These are phyloP conservation scores for Rhipidura dahli DNA, from an alignment of 2,113 vertebrate species.

Conservation along the genomic window DNA sequence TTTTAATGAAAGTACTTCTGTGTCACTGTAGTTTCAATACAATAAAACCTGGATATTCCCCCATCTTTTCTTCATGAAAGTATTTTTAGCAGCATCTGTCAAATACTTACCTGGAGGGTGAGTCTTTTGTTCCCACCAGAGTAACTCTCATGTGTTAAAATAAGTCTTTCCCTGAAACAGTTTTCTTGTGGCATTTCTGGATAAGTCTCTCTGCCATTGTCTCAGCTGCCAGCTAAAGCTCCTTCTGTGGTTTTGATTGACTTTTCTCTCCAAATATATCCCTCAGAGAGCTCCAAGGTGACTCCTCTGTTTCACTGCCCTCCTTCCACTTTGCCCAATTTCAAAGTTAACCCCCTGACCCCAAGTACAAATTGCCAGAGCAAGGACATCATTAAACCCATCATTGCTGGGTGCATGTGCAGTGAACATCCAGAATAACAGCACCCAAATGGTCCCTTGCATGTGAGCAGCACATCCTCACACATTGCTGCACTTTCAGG, in stretches of 20 bases:
- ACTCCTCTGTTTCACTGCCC: neutral
- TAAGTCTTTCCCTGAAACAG: neutral
- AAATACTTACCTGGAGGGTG: neutral
- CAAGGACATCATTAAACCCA: constrained; percentile 25
- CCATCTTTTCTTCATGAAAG: neutral
- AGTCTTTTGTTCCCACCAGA: constrained; percentile 41
- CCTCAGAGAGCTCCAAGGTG: neutral
- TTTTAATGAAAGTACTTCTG: neutral
- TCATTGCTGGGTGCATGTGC: neutral
- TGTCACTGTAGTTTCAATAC: neutral
- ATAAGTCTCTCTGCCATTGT: neutral
- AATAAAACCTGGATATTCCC: neutral
- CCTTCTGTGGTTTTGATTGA: constrained; percentile 15
- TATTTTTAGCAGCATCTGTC: constrained; percentile 49
- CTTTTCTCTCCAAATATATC: neutral
- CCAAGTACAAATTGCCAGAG: constrained; percentile 24
- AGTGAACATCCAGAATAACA: neutral
- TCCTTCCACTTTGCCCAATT: constrained; percentile 9
- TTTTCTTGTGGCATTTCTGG: constrained; percentile 26
- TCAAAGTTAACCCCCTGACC: constrained; percentile 29
- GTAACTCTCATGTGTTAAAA: constrained; percentile 12
- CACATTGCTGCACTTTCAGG: neutral
- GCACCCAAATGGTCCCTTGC: neutral
- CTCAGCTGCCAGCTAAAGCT: constrained; percentile 22
- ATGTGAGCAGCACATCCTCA: neutral